Base-by-base conservation (phyloP, 2,888 invertebrate species). In the Tetramorium bicarinatum region DNA sequence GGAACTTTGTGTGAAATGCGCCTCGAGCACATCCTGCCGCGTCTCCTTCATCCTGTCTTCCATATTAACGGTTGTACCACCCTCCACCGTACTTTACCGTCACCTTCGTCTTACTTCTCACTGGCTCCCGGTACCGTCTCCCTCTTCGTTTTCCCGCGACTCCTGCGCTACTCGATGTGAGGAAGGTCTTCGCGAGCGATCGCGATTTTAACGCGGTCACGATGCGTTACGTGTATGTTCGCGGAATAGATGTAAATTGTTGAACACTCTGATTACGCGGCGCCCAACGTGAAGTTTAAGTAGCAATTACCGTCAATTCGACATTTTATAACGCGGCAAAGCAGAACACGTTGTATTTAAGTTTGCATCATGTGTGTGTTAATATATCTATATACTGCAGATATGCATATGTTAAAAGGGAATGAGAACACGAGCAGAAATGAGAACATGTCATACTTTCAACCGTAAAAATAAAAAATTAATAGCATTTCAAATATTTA, bases 1-100 rank as follows among this genome's bases (percentile, higher is more conserved):
- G 89, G 91, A 93, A 93, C 92, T 93, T 93, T 92, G 93, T 88
- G 92, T 89, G 92, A 92, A 92, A 92, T 91, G 90, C 91, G 92
- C 92, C 90, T 85, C 84, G 89, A 93, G 93, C 93, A 91, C 90
- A 93, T 92, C 92, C 91, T 91, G 88, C 89, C 89, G 88, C 87
- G 88, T 89, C 89, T 88, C 88, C 90, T 91, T 90, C 90, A 88
- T 90, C 90, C 91, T 90, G 90, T 89, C 91, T 91, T 91, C 90
- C 91, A 91, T 91, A 93, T 92, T 93, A 93, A 92, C 91, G 88
- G 89, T 88, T 89, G 84, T 88, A 87, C 87, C 89, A 87, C 87
- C 87, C 88, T 83, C 75, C 87, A 59, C 87, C 69, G 83, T 88
- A 84, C 88, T 84, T 85, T 85, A 86, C 84, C 89, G 79, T 71